A percentile compares a stretch with the other conserved stretches of the same genome.
phyloP scores from a whole-genome alignment of 2,888 invertebrate genomes.

The Deladenus siricidicola region DNA sequence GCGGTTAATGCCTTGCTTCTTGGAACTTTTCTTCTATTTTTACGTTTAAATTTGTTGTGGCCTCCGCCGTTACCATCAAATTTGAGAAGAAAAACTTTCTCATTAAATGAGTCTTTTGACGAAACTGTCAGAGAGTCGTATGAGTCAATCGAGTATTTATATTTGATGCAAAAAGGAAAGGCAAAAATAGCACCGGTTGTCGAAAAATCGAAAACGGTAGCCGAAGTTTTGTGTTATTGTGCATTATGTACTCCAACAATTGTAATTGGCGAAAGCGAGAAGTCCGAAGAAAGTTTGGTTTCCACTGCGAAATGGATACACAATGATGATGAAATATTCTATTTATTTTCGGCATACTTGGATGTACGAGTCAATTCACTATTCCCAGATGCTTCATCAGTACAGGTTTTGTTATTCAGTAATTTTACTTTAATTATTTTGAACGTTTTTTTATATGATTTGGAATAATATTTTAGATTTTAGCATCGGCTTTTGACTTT shows the following conservation, averaged over 20 bases:
- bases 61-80: not conserved
- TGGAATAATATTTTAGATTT: slow-evolving; percentile 15
- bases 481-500: slow-evolving; percentile 14
- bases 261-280: not conserved
- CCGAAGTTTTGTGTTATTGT: not conserved
- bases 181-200: slow-evolving; percentile 30
- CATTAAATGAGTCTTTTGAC: not conserved
- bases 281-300: not conserved
- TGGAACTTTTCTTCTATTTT: not conserved
- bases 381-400: slow-evolving; percentile 28
- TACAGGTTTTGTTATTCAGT: slow-evolving; percentile 27
- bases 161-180: slow-evolving; percentile 24
- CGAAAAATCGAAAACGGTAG: slow-evolving; percentile 19
- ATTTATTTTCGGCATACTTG: slow-evolving; percentile 44
- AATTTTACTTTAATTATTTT: not conserved
- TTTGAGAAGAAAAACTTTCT: not conserved
- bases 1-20: not conserved
- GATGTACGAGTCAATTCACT: slow-evolving; percentile 40
- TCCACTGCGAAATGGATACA: not conserved
- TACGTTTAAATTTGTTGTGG: not conserved
- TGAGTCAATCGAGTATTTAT: slow-evolving; percentile 30
- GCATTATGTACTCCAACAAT: not conserved
- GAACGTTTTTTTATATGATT: too few relatives aligned
- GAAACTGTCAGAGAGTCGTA: slow-evolving; percentile 11
- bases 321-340: slow-evolving; percentile 25